phyloP scores from a whole-genome alignment of 2,888 invertebrate genomes.

The Amorpha juglandis region DNA sequence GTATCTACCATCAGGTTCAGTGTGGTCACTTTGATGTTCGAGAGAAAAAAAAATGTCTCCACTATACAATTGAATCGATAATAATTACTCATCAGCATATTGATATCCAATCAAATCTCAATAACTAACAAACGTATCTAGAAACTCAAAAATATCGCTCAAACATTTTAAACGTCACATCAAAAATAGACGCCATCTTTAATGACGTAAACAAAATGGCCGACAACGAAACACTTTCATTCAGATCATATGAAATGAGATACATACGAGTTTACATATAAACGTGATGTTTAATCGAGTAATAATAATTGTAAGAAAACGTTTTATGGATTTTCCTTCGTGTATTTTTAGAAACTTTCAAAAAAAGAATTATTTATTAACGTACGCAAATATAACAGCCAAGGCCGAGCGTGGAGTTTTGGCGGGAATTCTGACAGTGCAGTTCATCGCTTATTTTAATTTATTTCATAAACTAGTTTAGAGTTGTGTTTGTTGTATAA shows the following conservation, averaged over 20 bases:
- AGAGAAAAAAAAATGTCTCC: no score
- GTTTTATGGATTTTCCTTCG: not conserved
- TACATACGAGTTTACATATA: constrained; percentile 9
- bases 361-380: no score
- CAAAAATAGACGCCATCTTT: constrained; percentile 22
- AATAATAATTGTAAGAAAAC: not conserved
- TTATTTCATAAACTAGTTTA: no score
- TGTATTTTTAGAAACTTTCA: not conserved
- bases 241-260: not conserved
- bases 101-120: not conserved
- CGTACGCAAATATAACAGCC: no score
- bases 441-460: no score
- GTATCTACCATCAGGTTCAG: no score
- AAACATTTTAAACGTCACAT: constrained; percentile 18
- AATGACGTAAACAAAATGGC: constrained; percentile 11
- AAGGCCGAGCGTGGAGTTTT: no score
- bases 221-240: not conserved
- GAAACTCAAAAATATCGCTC: not conserved
- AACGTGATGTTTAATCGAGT: not conserved
- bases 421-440: no score
- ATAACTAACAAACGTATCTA: no score
- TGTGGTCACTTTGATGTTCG: no score
- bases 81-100: no score
- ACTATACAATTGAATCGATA: not conserved
- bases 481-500: no score